phyloP scores from a whole-genome alignment of 2,888 invertebrate species.

The Aricia artaxerxes region DNA sequence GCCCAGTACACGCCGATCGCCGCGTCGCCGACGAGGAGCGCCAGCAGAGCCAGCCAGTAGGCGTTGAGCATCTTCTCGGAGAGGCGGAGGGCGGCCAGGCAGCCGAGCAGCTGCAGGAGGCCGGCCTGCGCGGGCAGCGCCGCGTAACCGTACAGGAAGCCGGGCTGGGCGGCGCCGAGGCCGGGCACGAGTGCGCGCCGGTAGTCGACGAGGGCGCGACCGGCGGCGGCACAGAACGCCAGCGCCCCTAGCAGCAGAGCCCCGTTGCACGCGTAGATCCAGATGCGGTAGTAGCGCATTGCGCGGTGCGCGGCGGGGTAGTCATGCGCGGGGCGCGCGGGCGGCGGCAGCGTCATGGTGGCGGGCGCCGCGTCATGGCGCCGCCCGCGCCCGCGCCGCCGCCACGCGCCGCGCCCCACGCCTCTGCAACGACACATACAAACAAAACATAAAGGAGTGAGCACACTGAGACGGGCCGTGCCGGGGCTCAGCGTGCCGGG shows the following conservation, averaged over 20 bases:
- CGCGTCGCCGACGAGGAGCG: slow-evolving; percentile 90
- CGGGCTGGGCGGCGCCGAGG: slow-evolving; percentile 88
- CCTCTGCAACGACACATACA: slow-evolving; percentile 60
- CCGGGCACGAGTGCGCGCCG: slow-evolving; percentile 87
- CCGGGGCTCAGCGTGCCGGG: no score
- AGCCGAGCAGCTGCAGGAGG: slow-evolving; percentile 87
- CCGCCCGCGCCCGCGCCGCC: slow-evolving; percentile 79
- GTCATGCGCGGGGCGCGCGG: slow-evolving; percentile 74
- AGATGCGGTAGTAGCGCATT: slow-evolving; percentile 91
- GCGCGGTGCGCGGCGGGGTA: slow-evolving; percentile 81
- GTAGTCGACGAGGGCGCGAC: slow-evolving; percentile 86
- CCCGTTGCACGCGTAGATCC: slow-evolving; percentile 96
- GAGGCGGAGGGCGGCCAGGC: slow-evolving; percentile 89
- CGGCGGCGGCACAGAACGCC: slow-evolving; percentile 89
- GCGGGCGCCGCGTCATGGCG: slow-evolving; percentile 80
- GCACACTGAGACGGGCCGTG: no score
- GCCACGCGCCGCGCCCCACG: slow-evolving; percentile 80
- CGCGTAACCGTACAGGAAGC: slow-evolving; percentile 91
- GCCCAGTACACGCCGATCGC: slow-evolving; percentile 93
- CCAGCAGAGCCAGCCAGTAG: slow-evolving; percentile 90
- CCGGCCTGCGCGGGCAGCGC: slow-evolving; percentile 88
- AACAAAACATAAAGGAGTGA: not conserved
- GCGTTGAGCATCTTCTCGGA: slow-evolving; percentile 90
- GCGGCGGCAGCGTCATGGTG: slow-evolving; percentile 81
- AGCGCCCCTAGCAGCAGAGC: slow-evolving; percentile 91